phyloP scores from a whole-genome alignment of 2,113 vertebrate genomes.

The Saiga tatarica region DNA sequence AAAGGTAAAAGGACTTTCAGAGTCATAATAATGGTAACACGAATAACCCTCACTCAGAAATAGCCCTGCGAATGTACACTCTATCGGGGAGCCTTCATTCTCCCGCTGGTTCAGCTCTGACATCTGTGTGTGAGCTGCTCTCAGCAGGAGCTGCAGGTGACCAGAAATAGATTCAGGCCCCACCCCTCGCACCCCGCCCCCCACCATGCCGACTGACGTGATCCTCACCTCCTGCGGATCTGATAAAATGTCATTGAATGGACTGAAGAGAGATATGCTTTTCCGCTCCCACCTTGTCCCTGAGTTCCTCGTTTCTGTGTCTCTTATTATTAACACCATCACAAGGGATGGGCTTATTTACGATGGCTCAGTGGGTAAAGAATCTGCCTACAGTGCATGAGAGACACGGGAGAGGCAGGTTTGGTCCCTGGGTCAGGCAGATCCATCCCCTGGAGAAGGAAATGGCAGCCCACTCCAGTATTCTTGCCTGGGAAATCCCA shows the following conservation, averaged over 20 bases:
- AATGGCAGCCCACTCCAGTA: not conserved
- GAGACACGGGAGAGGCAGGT: not conserved
- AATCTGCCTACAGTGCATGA: not conserved
- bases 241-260: not conserved
- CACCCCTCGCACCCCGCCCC: rapidly evolving
- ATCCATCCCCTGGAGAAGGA: not conserved
- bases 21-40: not conserved
- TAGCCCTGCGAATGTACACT: not conserved
- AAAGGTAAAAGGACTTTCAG: not conserved
- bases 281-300: not conserved
- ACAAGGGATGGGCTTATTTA: not conserved
- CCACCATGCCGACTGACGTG: not conserved
- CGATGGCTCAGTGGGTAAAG: not conserved
- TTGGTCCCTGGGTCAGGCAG: not conserved
- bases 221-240: not conserved
- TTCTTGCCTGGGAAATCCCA: not conserved
- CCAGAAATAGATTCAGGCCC: not conserved
- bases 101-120: not conserved
- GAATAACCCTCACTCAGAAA: not conserved
- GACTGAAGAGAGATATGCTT: not conserved
- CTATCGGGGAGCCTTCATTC: not conserved
- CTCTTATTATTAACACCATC: not conserved
- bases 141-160: not conserved
- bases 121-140: not conserved
- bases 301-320: not conserved